These are phyloP conservation scores for Sebastes taczanowskii DNA, from an alignment of 2,797 vertebrate species.

Conservation along the genomic window DNA sequence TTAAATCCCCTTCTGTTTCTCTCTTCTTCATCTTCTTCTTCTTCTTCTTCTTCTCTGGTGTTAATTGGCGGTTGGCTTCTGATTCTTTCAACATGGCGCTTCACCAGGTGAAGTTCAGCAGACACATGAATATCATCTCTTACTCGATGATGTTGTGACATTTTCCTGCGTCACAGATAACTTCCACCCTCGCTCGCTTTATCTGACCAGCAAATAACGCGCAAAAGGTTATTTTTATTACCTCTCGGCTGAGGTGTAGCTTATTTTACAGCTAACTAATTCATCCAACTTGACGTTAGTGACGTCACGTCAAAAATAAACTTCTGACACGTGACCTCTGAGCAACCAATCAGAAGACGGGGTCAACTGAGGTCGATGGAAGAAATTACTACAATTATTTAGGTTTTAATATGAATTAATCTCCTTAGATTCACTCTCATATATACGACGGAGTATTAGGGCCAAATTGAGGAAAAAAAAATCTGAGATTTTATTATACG, in stretches of 20 bases:
- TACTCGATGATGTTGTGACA: too few relatives aligned
- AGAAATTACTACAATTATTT: not conserved
- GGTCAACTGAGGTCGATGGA: not conserved
- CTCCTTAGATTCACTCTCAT: not conserved
- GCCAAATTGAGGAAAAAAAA: too few relatives aligned
- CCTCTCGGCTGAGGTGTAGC: not conserved
- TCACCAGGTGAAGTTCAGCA: not conserved
- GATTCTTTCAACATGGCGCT: not conserved
- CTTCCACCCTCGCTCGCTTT: not conserved
- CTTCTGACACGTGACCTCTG: not conserved
- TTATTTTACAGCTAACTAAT: not conserved
- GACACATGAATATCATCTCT: not conserved
- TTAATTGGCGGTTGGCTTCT: too few relatives aligned
- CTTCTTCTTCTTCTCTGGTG: not conserved
- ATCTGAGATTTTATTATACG: too few relatives aligned
- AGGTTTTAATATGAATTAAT: not conserved
- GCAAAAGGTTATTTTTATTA: not conserved
- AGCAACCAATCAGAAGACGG: not conserved
- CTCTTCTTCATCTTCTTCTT: not conserved
- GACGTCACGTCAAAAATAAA: not conserved
- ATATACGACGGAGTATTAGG: too few relatives aligned
- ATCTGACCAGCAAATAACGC: not conserved
- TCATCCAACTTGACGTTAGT: not conserved
- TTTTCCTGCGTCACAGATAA: not conserved
- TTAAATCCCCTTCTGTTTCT: not conserved